Percentiles rank a stretch among this genome's conserved stretches.
Evolutionary conservation across 1,140 invertebrate genomes (phyloP).

Genomic region (Hypsibius dujardini): DNA sequence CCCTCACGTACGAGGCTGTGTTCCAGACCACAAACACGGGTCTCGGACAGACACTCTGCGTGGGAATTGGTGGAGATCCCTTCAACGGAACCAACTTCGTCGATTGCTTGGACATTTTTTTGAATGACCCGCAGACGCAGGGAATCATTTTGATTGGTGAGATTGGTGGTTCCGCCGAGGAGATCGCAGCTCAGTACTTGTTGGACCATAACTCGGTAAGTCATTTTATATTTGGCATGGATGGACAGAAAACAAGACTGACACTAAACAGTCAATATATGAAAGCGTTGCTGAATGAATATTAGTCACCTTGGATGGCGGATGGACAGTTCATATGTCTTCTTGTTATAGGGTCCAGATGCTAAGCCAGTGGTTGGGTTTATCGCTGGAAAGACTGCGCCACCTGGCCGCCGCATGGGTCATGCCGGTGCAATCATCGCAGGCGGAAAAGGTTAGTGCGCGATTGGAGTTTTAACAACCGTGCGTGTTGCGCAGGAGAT

Average conservation of each 20-base stretch:
- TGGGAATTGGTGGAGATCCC: conserved; percentile 98
- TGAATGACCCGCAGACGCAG: conserved; percentile 74
- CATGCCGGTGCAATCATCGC: conserved; percentile 98
- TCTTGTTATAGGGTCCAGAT: conserved; percentile 51
- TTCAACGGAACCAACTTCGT: conserved; percentile 99
- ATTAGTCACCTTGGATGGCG: conserved; percentile 14
- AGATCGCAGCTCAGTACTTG: conserved; percentile 85
- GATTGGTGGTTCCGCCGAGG: conserved; percentile 94
- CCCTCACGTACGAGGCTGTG: conserved; percentile 93
- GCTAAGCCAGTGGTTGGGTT: conserved; percentile 96
- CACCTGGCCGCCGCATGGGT: conserved; percentile 91
- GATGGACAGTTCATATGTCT: conserved; percentile 18
- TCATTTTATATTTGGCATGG: conserved; percentile 14
- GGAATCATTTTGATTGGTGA: conserved; percentile 97
- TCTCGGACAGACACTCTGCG: conserved; percentile 86
- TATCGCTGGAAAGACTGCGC: conserved; percentile 92
- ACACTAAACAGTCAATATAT: conserved; percentile 20
- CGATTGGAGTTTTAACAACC: too few species aligned
- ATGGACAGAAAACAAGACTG: neutral
- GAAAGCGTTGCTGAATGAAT: conserved; percentile 14
- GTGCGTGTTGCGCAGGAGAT: too few species aligned
- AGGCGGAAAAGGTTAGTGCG: conserved; percentile 64
- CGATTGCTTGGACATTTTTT: conserved; percentile 90
- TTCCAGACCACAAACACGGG: conserved; percentile 83
- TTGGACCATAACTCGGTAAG: conserved; percentile 62